Evolutionary conservation across 2,888 invertebrate species (phyloP).

Genomic region (Chrysolina americana): DNA sequence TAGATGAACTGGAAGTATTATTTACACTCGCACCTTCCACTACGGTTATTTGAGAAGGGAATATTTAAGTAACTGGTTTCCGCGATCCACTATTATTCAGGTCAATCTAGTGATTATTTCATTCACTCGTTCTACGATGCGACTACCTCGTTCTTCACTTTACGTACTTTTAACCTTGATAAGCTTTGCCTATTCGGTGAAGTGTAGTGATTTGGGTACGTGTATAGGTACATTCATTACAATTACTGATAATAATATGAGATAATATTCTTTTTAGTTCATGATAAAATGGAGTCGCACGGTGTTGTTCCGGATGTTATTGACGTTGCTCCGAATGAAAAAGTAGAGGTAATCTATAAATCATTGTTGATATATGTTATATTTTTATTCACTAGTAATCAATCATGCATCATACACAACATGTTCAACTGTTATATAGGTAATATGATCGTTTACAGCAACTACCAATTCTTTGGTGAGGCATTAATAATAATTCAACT

Average conservation of each 20-base stretch:
- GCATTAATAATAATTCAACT: too few relatives aligned
- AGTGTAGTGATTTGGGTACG: slow-evolving; percentile 10
- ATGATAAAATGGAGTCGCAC: slow-evolving; percentile 60
- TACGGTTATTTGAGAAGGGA: not conserved
- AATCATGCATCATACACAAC: too few relatives aligned
- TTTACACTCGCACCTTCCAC: not conserved
- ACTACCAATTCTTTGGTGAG: too few relatives aligned
- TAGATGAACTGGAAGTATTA: too few relatives aligned
- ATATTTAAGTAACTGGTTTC: not conserved
- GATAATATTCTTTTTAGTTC: not conserved
- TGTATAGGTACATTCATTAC: not conserved
- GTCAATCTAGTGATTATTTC: not conserved
- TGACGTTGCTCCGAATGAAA: slow-evolving; percentile 57
- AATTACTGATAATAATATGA: not conserved
- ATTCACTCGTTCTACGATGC: not conserved
- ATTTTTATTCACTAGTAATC: too few relatives aligned
- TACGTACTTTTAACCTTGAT: slow-evolving; percentile 5
- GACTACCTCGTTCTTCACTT: not conserved
- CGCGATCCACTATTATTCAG: not conserved
- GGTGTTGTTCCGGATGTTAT: slow-evolving; percentile 64
- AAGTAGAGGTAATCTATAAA: slow-evolving; percentile 50
- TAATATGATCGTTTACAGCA: too few relatives aligned
- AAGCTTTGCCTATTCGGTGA: not conserved
- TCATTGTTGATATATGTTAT: not conserved
- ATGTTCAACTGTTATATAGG: too few relatives aligned